phyloP scores from a whole-genome alignment of 2,113 vertebrate genomes.

The Donacobius atricapilla region DNA sequence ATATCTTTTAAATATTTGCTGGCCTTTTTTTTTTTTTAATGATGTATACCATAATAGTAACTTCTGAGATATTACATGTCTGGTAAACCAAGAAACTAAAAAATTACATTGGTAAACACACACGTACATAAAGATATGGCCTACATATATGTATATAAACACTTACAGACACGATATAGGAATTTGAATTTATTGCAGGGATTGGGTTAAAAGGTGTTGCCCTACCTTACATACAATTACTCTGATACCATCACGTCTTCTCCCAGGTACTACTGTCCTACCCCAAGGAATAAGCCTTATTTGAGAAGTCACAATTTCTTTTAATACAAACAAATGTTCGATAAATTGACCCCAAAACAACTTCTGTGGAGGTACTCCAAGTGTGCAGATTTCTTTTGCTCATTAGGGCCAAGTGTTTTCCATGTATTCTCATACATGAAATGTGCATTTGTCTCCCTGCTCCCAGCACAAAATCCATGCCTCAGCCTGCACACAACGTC shows the following conservation, averaged over 20 bases:
- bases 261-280: neutral
- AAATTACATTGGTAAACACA: neutral
- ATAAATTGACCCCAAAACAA: neutral
- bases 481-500: neutral
- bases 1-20: neutral
- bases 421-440: neutral
- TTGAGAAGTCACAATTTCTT: neutral
- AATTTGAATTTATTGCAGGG: neutral
- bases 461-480: neutral
- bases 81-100: neutral
- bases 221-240: neutral
- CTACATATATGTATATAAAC: neutral
- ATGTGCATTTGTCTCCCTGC: neutral
- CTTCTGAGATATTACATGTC: neutral
- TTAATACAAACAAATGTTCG: neutral
- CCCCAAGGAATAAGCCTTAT: neutral
- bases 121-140: neutral
- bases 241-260: neutral
- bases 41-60: neutral
- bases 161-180: accelerated
- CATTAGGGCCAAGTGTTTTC: neutral
- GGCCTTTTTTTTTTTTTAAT: neutral
- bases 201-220: neutral
- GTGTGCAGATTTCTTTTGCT: neutral
- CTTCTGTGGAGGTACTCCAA: neutral